Conservation (phyloP, 2,797 vertebrate genomes). For the Myotis vivesi region DNA sequence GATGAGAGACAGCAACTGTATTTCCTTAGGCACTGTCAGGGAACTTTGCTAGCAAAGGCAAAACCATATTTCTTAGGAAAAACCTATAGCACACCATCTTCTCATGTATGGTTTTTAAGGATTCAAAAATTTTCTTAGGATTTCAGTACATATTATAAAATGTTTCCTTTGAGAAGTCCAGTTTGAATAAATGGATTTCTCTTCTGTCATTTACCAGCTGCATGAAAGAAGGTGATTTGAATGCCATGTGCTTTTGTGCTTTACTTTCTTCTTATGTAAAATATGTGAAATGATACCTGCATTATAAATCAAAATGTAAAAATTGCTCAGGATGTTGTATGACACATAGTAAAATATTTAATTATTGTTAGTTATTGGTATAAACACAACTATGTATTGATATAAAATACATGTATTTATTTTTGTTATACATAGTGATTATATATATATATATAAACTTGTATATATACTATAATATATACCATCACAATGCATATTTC, state of each 20-base stretch:
- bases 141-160: neutral
- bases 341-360: neutral
- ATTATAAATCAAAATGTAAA: neutral
- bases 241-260: neutral
- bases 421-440: neutral
- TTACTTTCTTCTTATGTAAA: neutral
- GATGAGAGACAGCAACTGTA: neutral
- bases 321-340: neutral
- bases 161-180: neutral
- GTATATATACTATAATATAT: neutral
- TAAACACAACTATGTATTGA: neutral
- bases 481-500: neutral
- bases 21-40: slow-evolving; percentile 27
- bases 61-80: neutral
- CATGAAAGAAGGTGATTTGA: neutral
- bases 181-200: neutral
- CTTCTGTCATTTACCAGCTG: neutral
- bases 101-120: neutral
- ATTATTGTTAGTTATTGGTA: neutral
- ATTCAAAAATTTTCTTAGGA: slow-evolving; percentile 4
- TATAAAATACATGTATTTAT: too few relatives aligned
- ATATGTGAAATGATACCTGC: neutral
- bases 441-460: neutral
- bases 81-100: neutral
- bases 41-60: neutral